Base-by-base conservation (phyloP, 2,797 vertebrate genomes). In the Oryzias dopingdopingensis region DNA sequence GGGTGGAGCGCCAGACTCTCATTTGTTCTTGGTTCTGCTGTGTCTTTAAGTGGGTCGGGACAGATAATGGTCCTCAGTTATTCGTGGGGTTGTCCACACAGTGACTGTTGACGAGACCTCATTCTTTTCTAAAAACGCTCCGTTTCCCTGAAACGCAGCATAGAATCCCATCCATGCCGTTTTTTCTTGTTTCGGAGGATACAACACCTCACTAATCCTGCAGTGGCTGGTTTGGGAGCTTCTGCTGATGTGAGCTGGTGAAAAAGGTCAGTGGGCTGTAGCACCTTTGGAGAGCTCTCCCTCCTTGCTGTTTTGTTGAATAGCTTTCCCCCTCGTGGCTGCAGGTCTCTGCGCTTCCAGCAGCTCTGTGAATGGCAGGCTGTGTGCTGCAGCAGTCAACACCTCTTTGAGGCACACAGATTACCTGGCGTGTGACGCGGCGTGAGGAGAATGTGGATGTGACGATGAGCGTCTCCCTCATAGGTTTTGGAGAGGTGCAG, bases 71-170 rank as follows among this genome's bases (percentile, higher is more conserved):
- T 70, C 60, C 74, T 84, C 72, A 60, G 80, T 89, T 84, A 89
- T 90, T 89, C 88, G 86, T 85, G 70, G 77, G 56, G 56, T 80
- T 85, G 88, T 91, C 79, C 13, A 79, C 74, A 67, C 40, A 8
- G 72, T 87, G 79, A 89, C 77, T 85, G 62, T 77, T 87, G 83
- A 79, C 83, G 74, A 54, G 43, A 22, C 23, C n/a, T 14, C 4
- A 44, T 50, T 14, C 18, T 29, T 22, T 23, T 41, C 1, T 40
- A 29, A 20, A 12, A 6, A 53, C 16, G 42, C n/a, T 32, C 59
- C 63, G 29, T 37, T 5, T 14, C 8, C 16, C 6, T 48, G 42
- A 49, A 23, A 43, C 42, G 54, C 41, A 10, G 3, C 46, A 52
- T 74, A 14, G 12, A 22, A 22, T 20, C 2, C 5, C 46, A 17